Evolutionary conservation across 2,797 vertebrate genomes (phyloP), one percentile per base, ranked within the genome.

Genomic region (Acestrorhynchus altus): DNA sequence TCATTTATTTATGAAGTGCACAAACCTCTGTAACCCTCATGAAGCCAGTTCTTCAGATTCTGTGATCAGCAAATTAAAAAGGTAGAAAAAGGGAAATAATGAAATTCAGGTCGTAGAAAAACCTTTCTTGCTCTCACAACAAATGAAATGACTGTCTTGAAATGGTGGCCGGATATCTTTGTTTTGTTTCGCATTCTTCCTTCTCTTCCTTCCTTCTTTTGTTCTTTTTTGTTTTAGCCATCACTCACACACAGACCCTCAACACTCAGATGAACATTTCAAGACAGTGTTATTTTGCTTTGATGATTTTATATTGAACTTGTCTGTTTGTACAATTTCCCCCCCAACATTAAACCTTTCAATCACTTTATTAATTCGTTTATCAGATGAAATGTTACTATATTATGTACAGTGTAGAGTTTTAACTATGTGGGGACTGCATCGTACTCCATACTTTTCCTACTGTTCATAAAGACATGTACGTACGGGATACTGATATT

Each of bases 261-360:
- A n/a, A n/a, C 18, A 24, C 20, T 15, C 66, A 24, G 16, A 42
- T 72, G 24, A 47, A 28, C 70, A 44, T 78, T 72, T 76, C 66
- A 85, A 79, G 65, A 54, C 82, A 85, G 84, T 85, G 84, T 85
- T 85, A 80, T 78, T 81, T 75, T 52, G 18, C 63, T 66, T 7
- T 72, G 35, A n/a, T 70, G 13, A 26, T 63, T 68, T 67, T 59
- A 66, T 72, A 51, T 52, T 40, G 8, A 71, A 31, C 31, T 11
- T 13, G 54, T 26, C 31, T 64, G 12, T 61, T 9, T 51, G 49
- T 52, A 6, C 7, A 56, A 20, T 31, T 39, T 28, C 13, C n/a
- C 59, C 24, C 31, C 40, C 11, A 10, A 24, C 35, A 67, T 57
- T 44, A 61, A 72, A 52, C 49, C 69, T 61, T 44, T 68, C 47